These are phyloP conservation scores for Microtus agrestis DNA, from an alignment of 2,797 vertebrate genomes.

Conservation along the genomic window DNA sequence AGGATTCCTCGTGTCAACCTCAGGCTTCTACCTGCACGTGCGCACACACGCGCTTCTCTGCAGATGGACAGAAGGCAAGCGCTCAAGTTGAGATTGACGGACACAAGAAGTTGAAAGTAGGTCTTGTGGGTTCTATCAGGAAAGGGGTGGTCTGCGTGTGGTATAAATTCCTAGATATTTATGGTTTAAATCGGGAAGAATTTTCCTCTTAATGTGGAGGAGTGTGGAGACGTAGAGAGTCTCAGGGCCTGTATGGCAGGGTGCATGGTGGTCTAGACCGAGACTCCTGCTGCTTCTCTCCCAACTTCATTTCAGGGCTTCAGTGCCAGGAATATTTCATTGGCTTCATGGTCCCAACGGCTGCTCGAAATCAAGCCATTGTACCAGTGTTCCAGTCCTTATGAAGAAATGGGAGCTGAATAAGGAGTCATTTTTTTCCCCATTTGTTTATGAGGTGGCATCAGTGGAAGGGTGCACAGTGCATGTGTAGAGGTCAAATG, in stretches of 20 bases:
- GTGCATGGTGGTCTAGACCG: background rate
- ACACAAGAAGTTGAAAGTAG: background rate
- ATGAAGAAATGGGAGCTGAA: background rate
- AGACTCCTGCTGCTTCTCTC: background rate
- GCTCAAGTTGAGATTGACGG: background rate
- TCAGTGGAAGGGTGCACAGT: no score
- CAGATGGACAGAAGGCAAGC: background rate
- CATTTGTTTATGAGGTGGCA: background rate
- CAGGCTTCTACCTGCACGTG: background rate
- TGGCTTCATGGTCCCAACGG: background rate
- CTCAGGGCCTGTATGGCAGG: background rate
- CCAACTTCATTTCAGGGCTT: background rate
- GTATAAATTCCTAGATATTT: conserved; percentile 23
- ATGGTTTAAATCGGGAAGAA: background rate
- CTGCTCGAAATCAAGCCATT: background rate
- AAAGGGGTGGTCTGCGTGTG: background rate
- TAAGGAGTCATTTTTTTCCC: background rate
- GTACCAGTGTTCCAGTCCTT: background rate
- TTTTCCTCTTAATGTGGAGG: background rate
- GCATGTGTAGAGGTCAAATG: background rate
- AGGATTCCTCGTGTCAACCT: background rate
- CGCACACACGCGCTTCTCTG: no score
- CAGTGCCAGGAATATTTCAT: background rate
- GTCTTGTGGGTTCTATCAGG: background rate
- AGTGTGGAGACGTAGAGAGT: background rate